Evolutionary conservation across 2,888 invertebrate species (phyloP).

Genomic region (Reticulitermes lucifugus): DNA sequence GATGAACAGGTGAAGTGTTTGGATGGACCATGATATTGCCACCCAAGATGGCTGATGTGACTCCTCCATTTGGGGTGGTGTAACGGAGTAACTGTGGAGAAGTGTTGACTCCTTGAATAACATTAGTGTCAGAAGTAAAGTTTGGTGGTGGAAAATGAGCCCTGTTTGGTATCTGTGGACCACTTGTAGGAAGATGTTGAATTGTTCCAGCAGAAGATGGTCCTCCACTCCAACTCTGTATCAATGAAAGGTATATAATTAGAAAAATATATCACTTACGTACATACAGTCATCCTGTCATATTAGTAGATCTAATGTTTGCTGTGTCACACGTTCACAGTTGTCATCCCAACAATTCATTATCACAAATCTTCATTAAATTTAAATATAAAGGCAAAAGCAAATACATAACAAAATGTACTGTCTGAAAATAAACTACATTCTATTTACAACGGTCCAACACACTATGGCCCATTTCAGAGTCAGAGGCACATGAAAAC

Average conservation of each 20-base stretch:
- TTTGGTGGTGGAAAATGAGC: constrained; percentile 51
- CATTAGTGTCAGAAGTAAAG: constrained; percentile 49
- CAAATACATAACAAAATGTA: too few relatives aligned
- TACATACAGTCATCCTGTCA: too few relatives aligned
- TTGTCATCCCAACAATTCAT: too few relatives aligned
- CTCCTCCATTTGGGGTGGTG: constrained; percentile 27
- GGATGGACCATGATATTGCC: constrained; percentile 33
- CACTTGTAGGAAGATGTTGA: not conserved
- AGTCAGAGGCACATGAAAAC: too few relatives aligned
- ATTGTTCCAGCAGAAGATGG: constrained; percentile 20
- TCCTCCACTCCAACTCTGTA: constrained; percentile 23
- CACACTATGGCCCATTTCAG: too few relatives aligned
- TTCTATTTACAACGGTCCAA: too few relatives aligned
- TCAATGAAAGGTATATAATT: not conserved
- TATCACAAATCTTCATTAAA: too few relatives aligned
- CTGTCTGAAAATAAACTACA: too few relatives aligned
- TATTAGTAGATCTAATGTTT: too few relatives aligned
- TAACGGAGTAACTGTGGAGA: constrained; percentile 56
- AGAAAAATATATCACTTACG: too few relatives aligned
- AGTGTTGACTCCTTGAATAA: constrained; percentile 58
- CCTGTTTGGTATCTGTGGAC: constrained; percentile 33
- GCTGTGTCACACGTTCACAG: too few relatives aligned
- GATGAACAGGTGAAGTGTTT: constrained; percentile 30
- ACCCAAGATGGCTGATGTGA: constrained; percentile 19
- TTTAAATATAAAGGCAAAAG: too few relatives aligned